phyloP scores from a whole-genome alignment of 2,888 invertebrate genomes.

The Epinotia ramella region DNA sequence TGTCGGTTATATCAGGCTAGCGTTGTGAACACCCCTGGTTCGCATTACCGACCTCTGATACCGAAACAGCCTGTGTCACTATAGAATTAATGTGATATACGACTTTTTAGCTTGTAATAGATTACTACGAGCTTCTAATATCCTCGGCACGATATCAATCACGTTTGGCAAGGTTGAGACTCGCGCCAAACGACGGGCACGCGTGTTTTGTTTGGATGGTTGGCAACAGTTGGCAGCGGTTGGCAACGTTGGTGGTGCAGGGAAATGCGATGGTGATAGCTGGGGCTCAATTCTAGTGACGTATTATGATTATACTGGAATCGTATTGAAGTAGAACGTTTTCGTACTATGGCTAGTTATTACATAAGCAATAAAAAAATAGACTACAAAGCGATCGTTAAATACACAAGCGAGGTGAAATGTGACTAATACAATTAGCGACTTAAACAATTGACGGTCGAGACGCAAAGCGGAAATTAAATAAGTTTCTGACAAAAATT shows the following conservation, averaged over 20 bases:
- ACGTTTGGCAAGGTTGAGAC: conserved; percentile 29
- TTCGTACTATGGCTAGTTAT: no score
- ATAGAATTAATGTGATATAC: no score
- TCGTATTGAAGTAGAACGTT: no score
- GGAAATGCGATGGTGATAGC: conserved; percentile 11
- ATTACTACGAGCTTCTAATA: conserved; percentile 22
- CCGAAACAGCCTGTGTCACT: no score
- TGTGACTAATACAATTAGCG: no score
- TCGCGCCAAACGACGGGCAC: conserved; percentile 22
- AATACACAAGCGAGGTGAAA: no score
- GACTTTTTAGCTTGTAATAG: background rate
- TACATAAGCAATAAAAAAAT: no score
- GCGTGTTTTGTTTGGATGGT: conserved; percentile 16
- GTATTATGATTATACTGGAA: background rate
- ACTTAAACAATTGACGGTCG: no score
- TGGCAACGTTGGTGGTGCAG: conserved; percentile 30
- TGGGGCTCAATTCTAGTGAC: background rate
- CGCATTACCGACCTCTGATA: background rate
- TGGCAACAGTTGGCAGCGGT: conserved; percentile 14
- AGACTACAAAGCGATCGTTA: no score
- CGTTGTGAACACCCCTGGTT: conserved; percentile 1
- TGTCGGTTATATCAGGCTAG: background rate
- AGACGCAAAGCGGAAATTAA: no score
- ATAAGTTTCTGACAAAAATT: no score
- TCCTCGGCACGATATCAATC: conserved; percentile 23